phyloP scores from a whole-genome alignment of 2,888 invertebrate genomes.

The Stegana nigrithorax region DNA sequence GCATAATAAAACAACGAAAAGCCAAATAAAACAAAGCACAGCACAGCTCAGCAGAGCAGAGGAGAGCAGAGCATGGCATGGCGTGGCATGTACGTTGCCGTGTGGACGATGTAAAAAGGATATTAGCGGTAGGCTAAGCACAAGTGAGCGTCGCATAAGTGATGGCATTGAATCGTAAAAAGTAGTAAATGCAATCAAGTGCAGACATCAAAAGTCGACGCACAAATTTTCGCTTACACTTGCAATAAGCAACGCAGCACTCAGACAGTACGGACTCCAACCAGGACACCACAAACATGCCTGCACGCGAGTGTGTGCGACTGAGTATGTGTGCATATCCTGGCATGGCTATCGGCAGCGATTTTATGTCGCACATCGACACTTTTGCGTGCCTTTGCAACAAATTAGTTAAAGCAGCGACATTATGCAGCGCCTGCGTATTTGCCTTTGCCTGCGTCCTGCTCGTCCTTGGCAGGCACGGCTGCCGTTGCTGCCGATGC shows the following conservation, averaged over 20 bases:
- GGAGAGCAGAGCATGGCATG: not conserved
- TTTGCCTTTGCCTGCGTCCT: not conserved
- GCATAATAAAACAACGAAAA: slow-evolving; percentile 39
- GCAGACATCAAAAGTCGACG: slow-evolving; percentile 42
- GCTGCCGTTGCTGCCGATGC: no score
- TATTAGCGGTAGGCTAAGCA: slow-evolving; percentile 47
- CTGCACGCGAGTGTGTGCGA: no score
- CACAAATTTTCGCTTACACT: slow-evolving; percentile 52
- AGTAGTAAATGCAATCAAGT: slow-evolving; percentile 52
- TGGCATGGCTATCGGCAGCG: no score
- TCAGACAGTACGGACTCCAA: slow-evolving; percentile 13
- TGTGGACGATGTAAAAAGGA: slow-evolving; percentile 52
- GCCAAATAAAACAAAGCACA: slow-evolving; percentile 17
- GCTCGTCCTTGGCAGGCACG: slow-evolving; percentile 6
- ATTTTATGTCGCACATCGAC: slow-evolving; percentile 52
- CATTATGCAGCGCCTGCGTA: not conserved
- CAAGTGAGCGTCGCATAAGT: not conserved
- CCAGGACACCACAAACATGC: not conserved
- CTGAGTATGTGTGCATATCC: not conserved
- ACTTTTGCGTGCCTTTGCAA: slow-evolving; percentile 46
- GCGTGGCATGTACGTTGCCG: no score
- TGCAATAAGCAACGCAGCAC: slow-evolving; percentile 46
- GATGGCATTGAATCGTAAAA: slow-evolving; percentile 54
- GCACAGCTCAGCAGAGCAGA: slow-evolving; percentile 25
- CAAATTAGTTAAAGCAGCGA: slow-evolving; percentile 44